A percentile compares a stretch with the other conserved stretches of the same genome.
Conservation (phyloP, 2,113 vertebrate genomes). For the Camelus bactrianus region DNA sequence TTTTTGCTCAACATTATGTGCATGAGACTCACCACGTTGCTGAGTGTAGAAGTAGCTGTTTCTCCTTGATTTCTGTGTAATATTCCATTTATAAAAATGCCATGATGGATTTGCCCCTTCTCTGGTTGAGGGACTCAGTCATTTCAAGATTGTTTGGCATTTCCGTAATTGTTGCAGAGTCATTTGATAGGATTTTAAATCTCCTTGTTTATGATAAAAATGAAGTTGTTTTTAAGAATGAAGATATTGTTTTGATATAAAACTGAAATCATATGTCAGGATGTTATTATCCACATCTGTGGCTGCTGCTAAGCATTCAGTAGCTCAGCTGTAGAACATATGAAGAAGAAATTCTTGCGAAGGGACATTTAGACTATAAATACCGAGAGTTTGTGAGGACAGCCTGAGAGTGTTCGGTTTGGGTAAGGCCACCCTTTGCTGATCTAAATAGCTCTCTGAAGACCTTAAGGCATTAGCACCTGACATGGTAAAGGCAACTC, state of each 20-base stretch:
- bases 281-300: neutral
- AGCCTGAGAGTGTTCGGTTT: neutral
- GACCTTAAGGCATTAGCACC: neutral
- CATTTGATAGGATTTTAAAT: neutral
- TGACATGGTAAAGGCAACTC: neutral
- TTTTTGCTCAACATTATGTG: neutral
- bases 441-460: neutral
- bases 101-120: neutral
- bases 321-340: neutral
- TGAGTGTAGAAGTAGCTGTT: neutral
- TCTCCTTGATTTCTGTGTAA: neutral
- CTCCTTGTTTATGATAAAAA: neutral
- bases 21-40: neutral
- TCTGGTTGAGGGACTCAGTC: neutral
- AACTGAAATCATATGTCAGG: neutral
- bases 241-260: neutral
- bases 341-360: neutral
- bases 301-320: neutral
- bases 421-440: neutral
- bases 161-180: neutral
- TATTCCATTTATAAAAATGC: neutral
- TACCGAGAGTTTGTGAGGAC: neutral
- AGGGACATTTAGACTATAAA: too few species aligned
- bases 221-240: neutral
- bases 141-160: neutral